A percentile compares a stretch with the other conserved stretches of the same genome.
Conservation (phyloP, 2,888 invertebrate genomes). For the Leucophora obtusa region DNA sequence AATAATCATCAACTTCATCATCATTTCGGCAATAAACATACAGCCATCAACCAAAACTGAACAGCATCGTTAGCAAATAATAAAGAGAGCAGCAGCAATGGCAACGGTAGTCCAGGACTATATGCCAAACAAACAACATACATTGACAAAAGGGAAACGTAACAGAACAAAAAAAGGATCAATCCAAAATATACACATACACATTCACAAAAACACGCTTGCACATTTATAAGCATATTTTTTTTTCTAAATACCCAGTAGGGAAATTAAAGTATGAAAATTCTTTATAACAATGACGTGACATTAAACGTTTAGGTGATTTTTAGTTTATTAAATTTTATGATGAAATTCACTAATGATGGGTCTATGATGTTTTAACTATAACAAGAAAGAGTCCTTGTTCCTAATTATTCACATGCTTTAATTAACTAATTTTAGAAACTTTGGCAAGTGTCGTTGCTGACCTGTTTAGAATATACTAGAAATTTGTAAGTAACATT, state of each 20-base stretch:
- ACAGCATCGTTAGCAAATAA: slow-evolving; percentile 54
- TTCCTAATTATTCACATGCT: too few species aligned
- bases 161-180: slow-evolving; percentile 43
- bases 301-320: too few species aligned
- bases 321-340: too few species aligned
- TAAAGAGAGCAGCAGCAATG: slow-evolving; percentile 46
- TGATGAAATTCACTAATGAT: too few species aligned
- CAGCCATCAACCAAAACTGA: slow-evolving; percentile 45
- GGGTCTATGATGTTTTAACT: too few species aligned
- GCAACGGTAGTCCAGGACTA: slow-evolving; percentile 59
- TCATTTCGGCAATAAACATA: slow-evolving; percentile 41
- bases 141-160: slow-evolving; percentile 17
- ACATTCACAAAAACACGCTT: not conserved
- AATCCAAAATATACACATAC: not conserved
- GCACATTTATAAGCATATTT: not conserved
- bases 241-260: slow-evolving; percentile 12
- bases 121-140: not conserved
- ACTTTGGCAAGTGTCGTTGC: too few species aligned
- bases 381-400: too few species aligned
- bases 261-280: not conserved
- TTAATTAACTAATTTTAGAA: too few species aligned
- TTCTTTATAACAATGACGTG: too few species aligned
- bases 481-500: too few species aligned
- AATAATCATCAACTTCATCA: slow-evolving; percentile 41
- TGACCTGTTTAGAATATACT: too few species aligned